Evolutionary conservation across 2,797 vertebrate genomes (phyloP).

Genomic region (Sorex maritimensis): DNA sequence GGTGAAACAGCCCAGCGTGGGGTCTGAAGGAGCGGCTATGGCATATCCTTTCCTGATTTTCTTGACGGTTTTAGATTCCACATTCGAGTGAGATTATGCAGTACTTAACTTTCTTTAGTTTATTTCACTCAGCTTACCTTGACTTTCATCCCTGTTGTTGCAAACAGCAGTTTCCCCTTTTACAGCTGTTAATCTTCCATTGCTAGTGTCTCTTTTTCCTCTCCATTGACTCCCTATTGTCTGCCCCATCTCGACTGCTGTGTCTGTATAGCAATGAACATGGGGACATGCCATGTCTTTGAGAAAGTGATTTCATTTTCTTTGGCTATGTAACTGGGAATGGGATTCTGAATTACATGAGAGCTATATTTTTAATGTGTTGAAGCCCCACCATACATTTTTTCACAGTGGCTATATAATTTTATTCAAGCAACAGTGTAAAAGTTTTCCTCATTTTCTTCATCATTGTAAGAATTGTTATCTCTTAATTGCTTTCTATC

Average conservation of each 20-base stretch:
- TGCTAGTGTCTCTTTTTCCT: neutral
- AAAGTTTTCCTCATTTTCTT: neutral
- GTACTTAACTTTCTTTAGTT: neutral
- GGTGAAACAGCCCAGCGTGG: too few species aligned
- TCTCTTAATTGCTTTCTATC: neutral
- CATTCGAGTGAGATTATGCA: neutral
- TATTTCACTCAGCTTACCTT: neutral
- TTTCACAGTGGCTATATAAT: neutral
- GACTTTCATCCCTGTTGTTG: neutral
- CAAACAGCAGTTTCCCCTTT: neutral
- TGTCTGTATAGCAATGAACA: neutral
- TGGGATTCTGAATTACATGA: neutral
- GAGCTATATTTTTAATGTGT: neutral
- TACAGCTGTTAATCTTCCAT: neutral
- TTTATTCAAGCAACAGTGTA: neutral
- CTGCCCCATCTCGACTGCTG: neutral
- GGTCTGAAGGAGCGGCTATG: too few species aligned
- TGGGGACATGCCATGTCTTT: neutral
- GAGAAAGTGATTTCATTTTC: slow-evolving; percentile 10
- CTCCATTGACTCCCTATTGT: neutral
- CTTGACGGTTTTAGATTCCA: neutral
- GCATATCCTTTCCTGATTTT: neutral
- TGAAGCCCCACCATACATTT: neutral
- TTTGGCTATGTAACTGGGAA: too few species aligned
- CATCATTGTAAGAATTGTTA: neutral